phyloP scores from a whole-genome alignment of 2,113 vertebrate species.

The Nettapus auritus region DNA sequence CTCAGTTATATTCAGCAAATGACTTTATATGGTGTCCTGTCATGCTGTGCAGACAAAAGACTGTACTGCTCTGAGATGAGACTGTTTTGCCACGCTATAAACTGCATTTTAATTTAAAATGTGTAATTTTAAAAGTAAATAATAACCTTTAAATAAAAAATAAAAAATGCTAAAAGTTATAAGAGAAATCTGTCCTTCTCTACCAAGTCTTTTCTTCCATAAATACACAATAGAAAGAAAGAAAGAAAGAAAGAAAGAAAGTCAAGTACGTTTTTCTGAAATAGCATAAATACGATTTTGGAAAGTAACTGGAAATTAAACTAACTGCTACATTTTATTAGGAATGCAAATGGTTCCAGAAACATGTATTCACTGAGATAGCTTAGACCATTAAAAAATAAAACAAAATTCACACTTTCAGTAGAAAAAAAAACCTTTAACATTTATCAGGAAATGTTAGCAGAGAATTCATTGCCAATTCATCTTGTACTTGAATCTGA shows the following conservation, averaged over 20 bases:
- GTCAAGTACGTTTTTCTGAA: not conserved
- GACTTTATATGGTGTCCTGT: not conserved
- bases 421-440: constrained; percentile 8
- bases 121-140: not conserved
- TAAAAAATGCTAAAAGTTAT: not conserved
- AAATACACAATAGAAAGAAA: not conserved
- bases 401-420: constrained; percentile 41
- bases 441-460: constrained; percentile 56
- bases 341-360: constrained; percentile 34
- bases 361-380: not conserved
- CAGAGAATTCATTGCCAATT: constrained; percentile 22
- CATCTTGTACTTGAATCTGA: constrained; percentile 45
- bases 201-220: not conserved
- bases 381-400: constrained; percentile 28
- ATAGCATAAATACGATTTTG: not conserved
- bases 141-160: not conserved
- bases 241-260: too few relatives aligned
- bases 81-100: not conserved
- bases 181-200: not conserved
- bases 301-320: constrained; percentile 4
- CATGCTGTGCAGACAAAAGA: not conserved
- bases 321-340: constrained; percentile 43
- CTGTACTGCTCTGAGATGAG: not conserved
- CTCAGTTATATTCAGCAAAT: not conserved
- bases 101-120: not conserved